A percentile compares a stretch with the other conserved stretches of the same genome.
Conservation (phyloP, 2,797 vertebrate genomes). For the Meda fulgida region DNA sequence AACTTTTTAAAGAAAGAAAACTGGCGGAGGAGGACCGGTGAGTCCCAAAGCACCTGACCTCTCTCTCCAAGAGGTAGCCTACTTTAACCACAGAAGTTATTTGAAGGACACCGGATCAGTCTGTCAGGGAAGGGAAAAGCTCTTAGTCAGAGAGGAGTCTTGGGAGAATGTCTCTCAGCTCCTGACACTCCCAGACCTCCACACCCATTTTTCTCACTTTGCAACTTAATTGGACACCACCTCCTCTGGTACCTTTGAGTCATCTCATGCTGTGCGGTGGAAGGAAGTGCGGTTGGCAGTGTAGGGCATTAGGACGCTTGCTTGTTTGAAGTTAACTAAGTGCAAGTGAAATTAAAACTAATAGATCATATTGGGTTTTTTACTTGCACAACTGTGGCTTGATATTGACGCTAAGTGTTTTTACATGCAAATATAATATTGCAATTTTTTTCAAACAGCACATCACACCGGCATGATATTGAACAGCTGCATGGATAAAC, state of each 20-base stretch:
- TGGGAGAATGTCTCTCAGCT: conserved; percentile 58
- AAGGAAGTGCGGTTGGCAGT: conserved; percentile 49
- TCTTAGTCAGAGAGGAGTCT: conserved; percentile 52
- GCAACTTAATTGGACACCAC: conserved; percentile 58
- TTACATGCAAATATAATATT: conserved; percentile 23
- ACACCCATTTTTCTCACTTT: conserved; percentile 55
- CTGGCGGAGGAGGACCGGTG: conserved; percentile 30
- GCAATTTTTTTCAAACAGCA: background rate
- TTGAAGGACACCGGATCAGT: conserved; percentile 65
- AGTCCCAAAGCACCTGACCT: conserved; percentile 51
- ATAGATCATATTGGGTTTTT: conserved; percentile 1
- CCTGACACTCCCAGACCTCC: conserved; percentile 54
- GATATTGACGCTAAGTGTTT: background rate
- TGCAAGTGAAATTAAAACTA: conserved; percentile 7
- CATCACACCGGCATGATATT: conserved; percentile 14
- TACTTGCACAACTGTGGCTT: background rate
- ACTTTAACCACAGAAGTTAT: conserved; percentile 64
- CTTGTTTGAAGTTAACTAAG: conserved; percentile 15
- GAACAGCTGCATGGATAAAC: conserved; percentile 25
- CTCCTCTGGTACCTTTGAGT: conserved; percentile 51
- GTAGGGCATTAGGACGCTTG: conserved; percentile 47
- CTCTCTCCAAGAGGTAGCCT: conserved; percentile 52
- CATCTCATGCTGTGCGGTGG: conserved; percentile 7
- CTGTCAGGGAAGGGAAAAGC: conserved; percentile 45
- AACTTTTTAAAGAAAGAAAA: conserved; percentile 45